Conservation (phyloP, 2,888 invertebrate species). For the Pardosa pseudoannulata region DNA sequence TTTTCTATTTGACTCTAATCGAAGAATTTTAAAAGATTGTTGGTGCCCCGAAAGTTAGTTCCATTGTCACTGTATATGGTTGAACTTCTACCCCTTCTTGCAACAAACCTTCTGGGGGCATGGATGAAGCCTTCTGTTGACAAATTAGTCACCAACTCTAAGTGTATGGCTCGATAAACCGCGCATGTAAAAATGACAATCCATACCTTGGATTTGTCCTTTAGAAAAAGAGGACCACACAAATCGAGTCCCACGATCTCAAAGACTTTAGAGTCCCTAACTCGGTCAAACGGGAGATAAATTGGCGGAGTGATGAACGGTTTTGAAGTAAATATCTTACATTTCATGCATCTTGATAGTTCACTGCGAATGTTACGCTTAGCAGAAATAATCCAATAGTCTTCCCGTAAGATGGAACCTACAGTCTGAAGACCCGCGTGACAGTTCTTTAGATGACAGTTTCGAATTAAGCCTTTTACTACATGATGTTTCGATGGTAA, state of each 20-base stretch:
- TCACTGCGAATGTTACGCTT: background rate
- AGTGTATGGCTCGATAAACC: no score
- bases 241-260: background rate
- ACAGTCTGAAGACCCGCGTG: no score
- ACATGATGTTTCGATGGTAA: no score
- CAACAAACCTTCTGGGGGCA: background rate
- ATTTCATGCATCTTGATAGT: background rate
- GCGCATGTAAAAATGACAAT: background rate
- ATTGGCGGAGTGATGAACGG: background rate
- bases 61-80: background rate
- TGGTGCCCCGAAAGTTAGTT: background rate
- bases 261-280: background rate
- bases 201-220: background rate
- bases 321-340: background rate
- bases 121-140: background rate
- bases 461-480: no score
- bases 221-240: background rate
- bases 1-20: no score
- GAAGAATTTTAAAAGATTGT: no score
- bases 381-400: background rate
- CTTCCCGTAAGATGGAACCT: no score
- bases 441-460: no score
- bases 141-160: background rate
- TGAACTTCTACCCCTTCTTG: background rate
- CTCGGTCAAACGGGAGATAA: background rate